Evolutionary conservation across 2,113 vertebrate genomes (phyloP).

Genomic region (Nycticebus coucang): DNA sequence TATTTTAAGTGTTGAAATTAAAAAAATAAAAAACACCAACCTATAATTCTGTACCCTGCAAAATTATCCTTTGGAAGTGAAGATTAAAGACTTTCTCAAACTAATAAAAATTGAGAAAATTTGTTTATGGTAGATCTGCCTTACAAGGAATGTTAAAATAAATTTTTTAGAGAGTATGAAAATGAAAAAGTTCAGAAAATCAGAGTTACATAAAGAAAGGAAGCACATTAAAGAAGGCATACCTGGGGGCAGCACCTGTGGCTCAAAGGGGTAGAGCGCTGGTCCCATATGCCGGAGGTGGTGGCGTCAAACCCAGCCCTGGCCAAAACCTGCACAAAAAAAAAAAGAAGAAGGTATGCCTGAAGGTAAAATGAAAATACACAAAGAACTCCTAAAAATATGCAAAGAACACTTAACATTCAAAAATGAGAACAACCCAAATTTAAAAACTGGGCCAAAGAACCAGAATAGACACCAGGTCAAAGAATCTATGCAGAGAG

Average conservation of each 20-base stretch:
- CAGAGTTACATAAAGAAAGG: background rate
- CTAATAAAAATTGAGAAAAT: background rate
- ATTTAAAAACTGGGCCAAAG: background rate
- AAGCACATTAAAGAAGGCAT: background rate
- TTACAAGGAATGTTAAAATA: background rate
- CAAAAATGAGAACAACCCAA: background rate
- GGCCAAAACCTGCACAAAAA: too few relatives aligned
- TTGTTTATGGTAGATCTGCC: background rate
- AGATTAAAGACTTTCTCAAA: background rate
- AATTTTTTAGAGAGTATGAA: background rate
- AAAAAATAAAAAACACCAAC: too few relatives aligned
- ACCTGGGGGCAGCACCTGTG: too few relatives aligned
- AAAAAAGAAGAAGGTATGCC: too few relatives aligned
- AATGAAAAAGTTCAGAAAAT: background rate
- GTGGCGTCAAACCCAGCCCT: too few relatives aligned
- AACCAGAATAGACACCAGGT: background rate
- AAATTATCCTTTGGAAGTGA: background rate
- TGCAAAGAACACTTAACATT: background rate
- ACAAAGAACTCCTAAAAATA: background rate
- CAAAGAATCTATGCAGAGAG: background rate
- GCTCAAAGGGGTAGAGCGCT: too few relatives aligned
- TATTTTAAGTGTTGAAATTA: background rate
- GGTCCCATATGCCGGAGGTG: too few relatives aligned
- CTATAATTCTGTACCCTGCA: too few relatives aligned
- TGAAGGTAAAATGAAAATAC: background rate